Conservation (phyloP, 2,888 invertebrate genomes). For the Aelia acuminata region DNA sequence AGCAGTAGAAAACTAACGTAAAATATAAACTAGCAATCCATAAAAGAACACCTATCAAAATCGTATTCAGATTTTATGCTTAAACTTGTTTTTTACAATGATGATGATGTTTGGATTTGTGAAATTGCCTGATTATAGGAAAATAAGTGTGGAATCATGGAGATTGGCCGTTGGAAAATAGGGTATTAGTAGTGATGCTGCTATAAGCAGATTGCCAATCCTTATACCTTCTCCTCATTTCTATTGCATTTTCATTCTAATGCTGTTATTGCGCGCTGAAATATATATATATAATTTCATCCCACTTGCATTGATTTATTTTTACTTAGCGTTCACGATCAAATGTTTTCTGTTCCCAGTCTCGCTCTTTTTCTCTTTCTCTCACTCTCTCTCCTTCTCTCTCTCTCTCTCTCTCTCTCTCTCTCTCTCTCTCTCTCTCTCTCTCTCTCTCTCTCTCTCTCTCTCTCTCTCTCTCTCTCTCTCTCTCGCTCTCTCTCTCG, state of each 20-base stretch:
- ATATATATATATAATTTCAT: background rate
- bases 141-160: conserved; percentile 12
- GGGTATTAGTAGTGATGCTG: conserved; percentile 19
- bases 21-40: too few relatives aligned
- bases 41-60: background rate
- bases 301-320: background rate
- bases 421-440: conserved; percentile 44
- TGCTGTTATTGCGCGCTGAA: background rate
- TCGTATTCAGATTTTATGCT: background rate
- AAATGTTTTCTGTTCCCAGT: too few relatives aligned
- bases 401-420: background rate
- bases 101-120: background rate
- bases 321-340: background rate
- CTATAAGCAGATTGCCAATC: background rate
- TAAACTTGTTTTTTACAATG: background rate
- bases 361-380: too few relatives aligned
- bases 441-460: conserved; percentile 26
- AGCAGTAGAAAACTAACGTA: too few relatives aligned
- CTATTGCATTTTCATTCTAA: background rate
- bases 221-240: background rate
- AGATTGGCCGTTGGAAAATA: background rate
- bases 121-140: background rate
- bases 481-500: background rate
- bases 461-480: conserved; percentile 26
- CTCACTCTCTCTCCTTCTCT: too few relatives aligned